Evolutionary conservation across 2,888 invertebrate species (phyloP).

Genomic region (Spilarctia lutea): DNA sequence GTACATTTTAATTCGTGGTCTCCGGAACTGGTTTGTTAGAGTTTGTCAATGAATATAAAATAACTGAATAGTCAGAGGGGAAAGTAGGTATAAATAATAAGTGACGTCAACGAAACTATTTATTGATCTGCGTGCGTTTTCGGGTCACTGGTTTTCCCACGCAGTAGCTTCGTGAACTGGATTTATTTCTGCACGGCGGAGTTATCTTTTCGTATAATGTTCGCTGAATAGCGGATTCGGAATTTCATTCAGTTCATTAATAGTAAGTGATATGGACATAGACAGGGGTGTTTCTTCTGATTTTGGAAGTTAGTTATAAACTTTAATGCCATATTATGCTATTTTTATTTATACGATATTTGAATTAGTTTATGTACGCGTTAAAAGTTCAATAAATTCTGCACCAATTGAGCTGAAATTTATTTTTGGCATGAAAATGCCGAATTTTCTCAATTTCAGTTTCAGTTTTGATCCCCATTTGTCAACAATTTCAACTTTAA

Average conservation of each 20-base stretch:
- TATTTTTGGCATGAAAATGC: too few relatives aligned
- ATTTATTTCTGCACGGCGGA: conserved; percentile 38
- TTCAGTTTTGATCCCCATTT: too few relatives aligned
- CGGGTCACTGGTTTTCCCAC: conserved; percentile 45
- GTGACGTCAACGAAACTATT: conserved; percentile 25
- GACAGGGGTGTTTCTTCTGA: not conserved
- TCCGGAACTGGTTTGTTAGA: conserved; percentile 47
- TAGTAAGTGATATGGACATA: not conserved
- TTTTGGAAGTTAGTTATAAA: not conserved
- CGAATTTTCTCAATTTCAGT: too few relatives aligned
- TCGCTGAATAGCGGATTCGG: conserved; percentile 26
- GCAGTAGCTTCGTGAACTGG: conserved; percentile 34
- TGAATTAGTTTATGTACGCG: too few relatives aligned
- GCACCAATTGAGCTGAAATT: too few relatives aligned
- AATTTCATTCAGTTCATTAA: not conserved
- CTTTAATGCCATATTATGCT: not conserved
- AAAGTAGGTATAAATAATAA: conserved; percentile 36
- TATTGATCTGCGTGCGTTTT: conserved; percentile 39
- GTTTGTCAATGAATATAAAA: conserved; percentile 50
- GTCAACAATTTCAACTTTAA: too few relatives aligned
- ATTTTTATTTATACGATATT: not conserved
- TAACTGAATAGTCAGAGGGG: conserved; percentile 33
- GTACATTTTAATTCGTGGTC: conserved; percentile 55
- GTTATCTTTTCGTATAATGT: conserved; percentile 38
- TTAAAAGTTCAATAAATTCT: too few relatives aligned